Percentiles rank a stretch among this genome's conserved stretches.
Evolutionary conservation across 30 jellyfish, hydroid and myxozoan species (phyloP).

Genomic region (Hydractinia symbiolongicarpus): DNA sequence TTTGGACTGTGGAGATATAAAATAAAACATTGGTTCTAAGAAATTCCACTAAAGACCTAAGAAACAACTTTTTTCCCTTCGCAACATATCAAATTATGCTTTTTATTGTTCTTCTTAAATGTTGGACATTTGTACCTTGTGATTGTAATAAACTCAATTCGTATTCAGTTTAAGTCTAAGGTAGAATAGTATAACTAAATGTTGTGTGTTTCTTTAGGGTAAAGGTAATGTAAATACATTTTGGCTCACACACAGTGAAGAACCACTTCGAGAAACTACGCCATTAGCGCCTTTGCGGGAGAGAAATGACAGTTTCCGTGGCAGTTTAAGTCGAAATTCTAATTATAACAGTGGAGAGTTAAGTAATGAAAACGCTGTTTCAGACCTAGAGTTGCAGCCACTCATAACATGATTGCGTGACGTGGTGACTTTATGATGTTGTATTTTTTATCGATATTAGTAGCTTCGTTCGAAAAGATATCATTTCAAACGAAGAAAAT

Average conservation of each 20-base stretch:
- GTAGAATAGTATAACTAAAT: too few relatives aligned
- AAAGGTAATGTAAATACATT: slow-evolving; percentile 57
- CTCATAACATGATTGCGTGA: not conserved
- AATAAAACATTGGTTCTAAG: too few relatives aligned
- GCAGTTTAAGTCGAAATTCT: slow-evolving; percentile 6
- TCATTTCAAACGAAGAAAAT: too few relatives aligned
- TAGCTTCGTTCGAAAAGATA: too few relatives aligned
- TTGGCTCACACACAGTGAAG: slow-evolving; percentile 55
- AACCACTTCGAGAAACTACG: slow-evolving; percentile 17
- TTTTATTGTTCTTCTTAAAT: too few relatives aligned
- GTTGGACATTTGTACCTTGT: not conserved
- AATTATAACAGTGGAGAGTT: slow-evolving; percentile 20
- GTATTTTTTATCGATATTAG: too few relatives aligned
- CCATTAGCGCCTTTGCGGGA: not conserved
- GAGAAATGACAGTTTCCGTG: slow-evolving; percentile 18
- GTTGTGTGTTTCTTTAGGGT: slow-evolving; percentile 48
- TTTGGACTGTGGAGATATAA: too few relatives aligned
- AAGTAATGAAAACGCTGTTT: slow-evolving; percentile 8
- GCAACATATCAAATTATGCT: too few relatives aligned
- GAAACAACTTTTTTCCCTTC: too few relatives aligned
- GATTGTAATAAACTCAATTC: not conserved
- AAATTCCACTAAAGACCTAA: too few relatives aligned
- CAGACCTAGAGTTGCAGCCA: slow-evolving; percentile 16
- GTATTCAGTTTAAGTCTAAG: not conserved
- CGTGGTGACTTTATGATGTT: too few relatives aligned